Evolutionary conservation across 2,797 vertebrate genomes (phyloP), one percentile per base, ranked within the genome.

Genomic region (Spinus olivaceus): DNA sequence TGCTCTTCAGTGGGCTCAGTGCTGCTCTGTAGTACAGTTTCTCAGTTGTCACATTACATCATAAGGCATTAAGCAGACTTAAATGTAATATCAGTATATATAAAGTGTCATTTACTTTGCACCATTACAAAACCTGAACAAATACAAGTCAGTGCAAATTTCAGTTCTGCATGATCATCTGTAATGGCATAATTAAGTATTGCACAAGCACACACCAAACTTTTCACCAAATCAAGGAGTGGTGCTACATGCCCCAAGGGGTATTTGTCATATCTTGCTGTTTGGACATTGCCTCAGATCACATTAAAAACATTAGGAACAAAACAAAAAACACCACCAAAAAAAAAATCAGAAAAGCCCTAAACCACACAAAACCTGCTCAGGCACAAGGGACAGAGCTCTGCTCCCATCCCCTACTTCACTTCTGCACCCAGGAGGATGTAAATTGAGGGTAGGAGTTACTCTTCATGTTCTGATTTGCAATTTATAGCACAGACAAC

Each of bases 121-220:
- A 70, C 56, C 4, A 2, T 86, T 91, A 73, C 74, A 89, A 94
- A 95, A 59, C 54, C 65, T 71, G 54, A 81, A 32, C 77, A 85
- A 81, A 79, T 53, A 86, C 88, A 94, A 84, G 77, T 80, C 81
- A 53, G 63, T 96, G 37, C 94, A 95, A 86, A 95, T 94, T 94
- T 90, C 42, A 33, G 70, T 72, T 76, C 81, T 84, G 74, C 60
- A 66, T 33, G 39, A 72, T 88, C 76, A 57, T 39, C 74, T 89
- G 24, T 56, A 80, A 33, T 59, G 32, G 24, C 25, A 63, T 86
- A 94, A 92, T 95, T 73, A 88, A 82, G 39, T 47, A 71, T 79
- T 96, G 57, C 94, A 94, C 59, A 95, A 94, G 67, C 39, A 81
- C 49, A 67, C 80, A 17, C 57, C 84, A 61, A 88, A 88, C 56